Conservation (phyloP, 2,888 invertebrate genomes). For the Mythimna loreyi region DNA sequence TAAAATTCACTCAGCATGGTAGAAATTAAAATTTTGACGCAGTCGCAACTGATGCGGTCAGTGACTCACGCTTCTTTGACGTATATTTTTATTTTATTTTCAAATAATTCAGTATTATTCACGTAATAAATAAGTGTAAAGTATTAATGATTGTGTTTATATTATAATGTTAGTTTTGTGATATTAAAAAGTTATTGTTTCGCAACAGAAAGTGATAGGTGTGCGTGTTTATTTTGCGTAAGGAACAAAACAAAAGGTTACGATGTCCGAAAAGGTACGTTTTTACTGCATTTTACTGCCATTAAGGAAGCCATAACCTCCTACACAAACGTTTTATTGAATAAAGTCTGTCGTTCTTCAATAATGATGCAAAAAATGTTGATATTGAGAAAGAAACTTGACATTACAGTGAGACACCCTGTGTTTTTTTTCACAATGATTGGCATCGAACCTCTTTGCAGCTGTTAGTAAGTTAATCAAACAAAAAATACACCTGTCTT, state of each 20-base stretch:
- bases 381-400: slow-evolving; percentile 6
- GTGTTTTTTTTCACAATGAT: slow-evolving; percentile 49
- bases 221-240: slow-evolving; percentile 57
- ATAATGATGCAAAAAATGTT: neutral
- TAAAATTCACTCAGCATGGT: slow-evolving; percentile 25
- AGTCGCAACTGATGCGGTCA: slow-evolving; percentile 63
- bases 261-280: slow-evolving; percentile 80
- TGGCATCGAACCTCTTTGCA: slow-evolving; percentile 48
- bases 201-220: slow-evolving; percentile 35
- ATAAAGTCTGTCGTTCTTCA: neutral
- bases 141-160: slow-evolving; percentile 47
- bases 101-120: slow-evolving; percentile 60
- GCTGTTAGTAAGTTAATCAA: slow-evolving; percentile 45
- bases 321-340: slow-evolving; percentile 8
- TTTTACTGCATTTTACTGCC: slow-evolving; percentile 32
- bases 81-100: slow-evolving; percentile 68
- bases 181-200: slow-evolving; percentile 35
- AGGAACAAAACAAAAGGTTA: slow-evolving; percentile 62
- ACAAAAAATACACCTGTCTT: slow-evolving; percentile 66
- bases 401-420: slow-evolving; percentile 20
- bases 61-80: slow-evolving; percentile 68
- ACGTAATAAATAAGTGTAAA: slow-evolving; percentile 57
- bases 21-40: slow-evolving; percentile 44
- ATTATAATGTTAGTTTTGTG: slow-evolving; percentile 51
- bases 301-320: slow-evolving; percentile 7